These are phyloP conservation scores for Rhineura floridana DNA, from an alignment of 2,113 vertebrate species.

Conservation along the genomic window DNA sequence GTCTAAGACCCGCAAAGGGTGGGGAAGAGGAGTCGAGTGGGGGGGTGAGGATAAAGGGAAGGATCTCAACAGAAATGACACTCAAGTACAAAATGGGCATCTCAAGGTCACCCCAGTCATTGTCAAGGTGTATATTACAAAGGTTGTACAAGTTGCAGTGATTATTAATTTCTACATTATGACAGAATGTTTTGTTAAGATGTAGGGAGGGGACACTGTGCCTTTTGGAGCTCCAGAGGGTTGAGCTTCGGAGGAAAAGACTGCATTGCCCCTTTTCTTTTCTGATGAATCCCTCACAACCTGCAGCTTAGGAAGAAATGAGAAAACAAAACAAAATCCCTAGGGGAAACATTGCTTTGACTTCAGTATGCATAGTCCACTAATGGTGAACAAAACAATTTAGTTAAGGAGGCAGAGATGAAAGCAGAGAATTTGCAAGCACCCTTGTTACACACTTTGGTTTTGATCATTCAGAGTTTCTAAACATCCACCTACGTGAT, in stretches of 20 bases:
- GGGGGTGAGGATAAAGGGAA: rapidly evolving
- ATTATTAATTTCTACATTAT: slow-evolving; percentile 23
- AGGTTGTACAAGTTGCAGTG: slow-evolving; percentile 46
- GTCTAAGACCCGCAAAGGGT: slow-evolving; percentile 68
- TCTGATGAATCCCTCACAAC: slow-evolving; percentile 34
- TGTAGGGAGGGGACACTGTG: neutral
- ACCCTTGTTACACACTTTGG: slow-evolving; percentile 66
- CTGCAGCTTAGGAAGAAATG: slow-evolving; percentile 55
- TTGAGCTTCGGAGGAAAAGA: slow-evolving; percentile 42
- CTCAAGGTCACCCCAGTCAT: slow-evolving; percentile 45
- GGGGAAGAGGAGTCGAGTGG: neutral
- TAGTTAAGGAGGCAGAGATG: slow-evolving; percentile 52
- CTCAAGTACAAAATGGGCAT: slow-evolving; percentile 43
- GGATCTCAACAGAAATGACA: slow-evolving; percentile 48
- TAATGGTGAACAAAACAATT: slow-evolving; percentile 52
- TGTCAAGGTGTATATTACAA: neutral
- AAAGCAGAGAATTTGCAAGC: slow-evolving; percentile 59
- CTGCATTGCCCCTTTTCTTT: neutral
- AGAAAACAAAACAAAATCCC: slow-evolving; percentile 36
- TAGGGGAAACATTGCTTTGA: slow-evolving; percentile 54
- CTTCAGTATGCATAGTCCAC: slow-evolving; percentile 62
- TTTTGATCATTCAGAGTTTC: slow-evolving; percentile 68
- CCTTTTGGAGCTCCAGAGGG: slow-evolving; percentile 27
- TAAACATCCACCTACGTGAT: slow-evolving; percentile 75
- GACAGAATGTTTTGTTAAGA: neutral